Percentiles rank a stretch among this genome's conserved stretches.
phyloP scores from a whole-genome alignment of 2,888 invertebrate species.

The Drosophila atroscutellata region DNA sequence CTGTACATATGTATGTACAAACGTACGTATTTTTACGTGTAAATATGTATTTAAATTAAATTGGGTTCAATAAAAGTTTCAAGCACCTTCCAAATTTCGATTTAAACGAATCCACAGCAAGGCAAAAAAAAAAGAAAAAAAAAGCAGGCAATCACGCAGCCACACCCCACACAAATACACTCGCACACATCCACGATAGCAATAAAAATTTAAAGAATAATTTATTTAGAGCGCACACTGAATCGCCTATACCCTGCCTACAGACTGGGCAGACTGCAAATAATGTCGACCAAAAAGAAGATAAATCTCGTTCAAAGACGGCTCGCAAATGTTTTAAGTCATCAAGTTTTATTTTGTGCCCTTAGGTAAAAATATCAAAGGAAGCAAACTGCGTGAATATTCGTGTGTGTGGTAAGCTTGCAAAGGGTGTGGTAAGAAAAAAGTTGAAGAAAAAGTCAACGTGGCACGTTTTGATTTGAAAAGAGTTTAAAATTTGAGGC shows the following conservation, averaged over 20 bases:
- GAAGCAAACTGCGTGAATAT: not conserved
- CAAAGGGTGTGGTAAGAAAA: not conserved
- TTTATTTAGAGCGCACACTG: not conserved
- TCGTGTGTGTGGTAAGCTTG: not conserved
- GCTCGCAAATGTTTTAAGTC: not conserved
- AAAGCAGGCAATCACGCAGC: conserved; percentile 9
- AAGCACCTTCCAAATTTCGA: conserved; percentile 31
- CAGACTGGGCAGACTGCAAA: not conserved
- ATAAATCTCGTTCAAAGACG: not conserved
- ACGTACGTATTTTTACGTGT: not conserved
- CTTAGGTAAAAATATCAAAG: not conserved
- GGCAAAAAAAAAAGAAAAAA: not conserved
- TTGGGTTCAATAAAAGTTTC: conserved; percentile 60
- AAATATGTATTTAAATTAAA: conserved; percentile 42
- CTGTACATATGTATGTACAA: conserved; percentile 10
- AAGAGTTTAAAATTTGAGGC: conserved; percentile 27
- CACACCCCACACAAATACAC: conserved; percentile 3
- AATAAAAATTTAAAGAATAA: conserved; percentile 21
- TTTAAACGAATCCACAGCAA: conserved; percentile 31
- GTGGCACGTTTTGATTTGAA: conserved; percentile 54
- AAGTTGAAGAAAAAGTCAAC: conserved; percentile 31
- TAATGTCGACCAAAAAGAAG: not conserved
- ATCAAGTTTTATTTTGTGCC: not conserved
- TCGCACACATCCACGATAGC: not conserved
- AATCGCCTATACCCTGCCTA: conserved; percentile 7